Percentiles rank a stretch among this genome's conserved stretches.
phyloP scores from a whole-genome alignment of 2,888 invertebrate genomes.

The Adelognathus sp. region DNA sequence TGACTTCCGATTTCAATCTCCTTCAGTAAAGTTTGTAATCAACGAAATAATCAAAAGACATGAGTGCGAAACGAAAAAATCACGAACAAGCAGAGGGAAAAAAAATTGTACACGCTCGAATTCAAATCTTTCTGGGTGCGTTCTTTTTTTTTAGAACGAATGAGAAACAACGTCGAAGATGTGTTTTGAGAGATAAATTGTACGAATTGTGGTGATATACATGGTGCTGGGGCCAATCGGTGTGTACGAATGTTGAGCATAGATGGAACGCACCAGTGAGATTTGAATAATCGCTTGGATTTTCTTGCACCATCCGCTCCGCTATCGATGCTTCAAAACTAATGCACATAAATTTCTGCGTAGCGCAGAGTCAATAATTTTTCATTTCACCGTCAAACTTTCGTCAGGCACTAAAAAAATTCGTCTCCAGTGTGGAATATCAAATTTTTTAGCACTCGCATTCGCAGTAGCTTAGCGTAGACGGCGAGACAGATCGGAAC shows the following conservation, averaged over 20 bases:
- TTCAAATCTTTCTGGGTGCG: slow-evolving; percentile 52
- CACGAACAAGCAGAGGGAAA: background rate
- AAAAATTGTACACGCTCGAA: background rate
- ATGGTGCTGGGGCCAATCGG: slow-evolving; percentile 62
- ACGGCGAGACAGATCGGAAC: slow-evolving; percentile 4
- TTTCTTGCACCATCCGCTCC: background rate
- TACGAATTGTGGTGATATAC: slow-evolving; percentile 49
- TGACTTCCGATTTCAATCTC: background rate
- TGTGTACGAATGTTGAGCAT: slow-evolving; percentile 42
- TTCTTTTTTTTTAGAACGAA: slow-evolving; percentile 30
- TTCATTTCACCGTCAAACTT: background rate
- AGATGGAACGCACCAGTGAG: slow-evolving; percentile 49
- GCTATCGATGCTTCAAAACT: background rate
- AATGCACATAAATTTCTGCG: background rate
- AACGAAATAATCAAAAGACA: slow-evolving; percentile 19
- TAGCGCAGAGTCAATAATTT: background rate
- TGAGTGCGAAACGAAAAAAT: background rate
- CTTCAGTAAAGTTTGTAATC: slow-evolving; percentile 19
- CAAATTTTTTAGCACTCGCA: slow-evolving; percentile 14
- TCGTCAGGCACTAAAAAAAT: background rate
- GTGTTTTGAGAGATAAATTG: slow-evolving; percentile 50
- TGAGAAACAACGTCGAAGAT: slow-evolving; percentile 34
- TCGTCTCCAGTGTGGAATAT: slow-evolving; percentile 12
- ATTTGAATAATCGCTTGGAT: slow-evolving; percentile 38
- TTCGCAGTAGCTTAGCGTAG: slow-evolving; percentile 4